Evolutionary conservation across 2,113 vertebrate genomes (phyloP).

Genomic region (Leiothrix lutea): DNA sequence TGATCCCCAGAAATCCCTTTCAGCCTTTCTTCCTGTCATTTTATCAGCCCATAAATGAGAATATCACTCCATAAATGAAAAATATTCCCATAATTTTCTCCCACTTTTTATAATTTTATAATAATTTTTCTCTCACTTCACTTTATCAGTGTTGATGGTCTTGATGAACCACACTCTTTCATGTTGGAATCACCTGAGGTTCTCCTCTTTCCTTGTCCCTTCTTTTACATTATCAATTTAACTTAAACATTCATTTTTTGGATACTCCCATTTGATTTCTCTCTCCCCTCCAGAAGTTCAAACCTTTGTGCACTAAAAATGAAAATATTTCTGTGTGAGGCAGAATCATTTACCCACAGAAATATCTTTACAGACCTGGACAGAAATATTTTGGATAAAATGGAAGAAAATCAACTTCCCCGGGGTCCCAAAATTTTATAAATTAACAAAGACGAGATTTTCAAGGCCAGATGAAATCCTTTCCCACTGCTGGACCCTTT

Average conservation of each 20-base stretch:
- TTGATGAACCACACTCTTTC: no score
- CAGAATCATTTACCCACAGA: background rate
- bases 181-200: background rate
- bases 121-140: no score
- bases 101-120: no score
- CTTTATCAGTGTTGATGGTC: rapidly evolving
- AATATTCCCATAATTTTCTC: background rate
- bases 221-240: background rate
- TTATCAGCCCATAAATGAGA: background rate
- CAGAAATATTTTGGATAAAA: background rate
- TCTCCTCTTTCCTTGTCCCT: background rate
- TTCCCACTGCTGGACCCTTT: background rate
- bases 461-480: background rate
- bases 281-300: background rate
- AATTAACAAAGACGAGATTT: background rate
- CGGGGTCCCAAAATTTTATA: background rate
- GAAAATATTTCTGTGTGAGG: background rate
- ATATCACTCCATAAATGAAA: background rate
- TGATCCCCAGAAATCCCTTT: background rate
- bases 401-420: background rate
- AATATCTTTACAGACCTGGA: background rate
- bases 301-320: background rate
- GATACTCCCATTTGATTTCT: background rate
- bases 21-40: background rate
- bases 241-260: background rate